Evolutionary conservation across 2,113 vertebrate species (phyloP).

Genomic region (Lepisosteus osseus): DNA sequence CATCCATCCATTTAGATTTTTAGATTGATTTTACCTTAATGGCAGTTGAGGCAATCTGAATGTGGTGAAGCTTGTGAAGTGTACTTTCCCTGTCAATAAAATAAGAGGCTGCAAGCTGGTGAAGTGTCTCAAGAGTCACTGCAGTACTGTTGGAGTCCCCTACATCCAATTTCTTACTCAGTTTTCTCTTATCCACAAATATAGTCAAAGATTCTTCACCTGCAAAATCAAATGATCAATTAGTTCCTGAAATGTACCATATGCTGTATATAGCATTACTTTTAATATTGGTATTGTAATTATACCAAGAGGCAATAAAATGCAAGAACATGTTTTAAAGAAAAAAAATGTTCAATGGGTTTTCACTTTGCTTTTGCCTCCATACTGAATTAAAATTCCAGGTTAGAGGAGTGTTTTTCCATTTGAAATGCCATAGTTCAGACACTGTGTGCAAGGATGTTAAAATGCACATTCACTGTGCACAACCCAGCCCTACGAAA

Average conservation of each 20-base stretch:
- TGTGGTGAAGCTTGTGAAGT: slow-evolving; percentile 72
- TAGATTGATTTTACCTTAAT: slow-evolving; percentile 64
- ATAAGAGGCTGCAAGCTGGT: slow-evolving; percentile 78
- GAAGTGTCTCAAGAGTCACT: slow-evolving; percentile 71
- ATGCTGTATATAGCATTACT: slow-evolving; percentile 3
- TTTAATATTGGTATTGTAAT: too few species aligned
- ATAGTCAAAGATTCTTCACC: slow-evolving; percentile 78
- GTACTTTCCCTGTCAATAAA: slow-evolving; percentile 77
- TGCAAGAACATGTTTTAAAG: too few species aligned
- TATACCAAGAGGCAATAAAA: too few species aligned
- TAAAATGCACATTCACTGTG: too few species aligned
- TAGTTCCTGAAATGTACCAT: neutral
- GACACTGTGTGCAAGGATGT: too few species aligned
- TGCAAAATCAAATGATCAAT: slow-evolving; percentile 2
- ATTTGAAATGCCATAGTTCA: too few species aligned
- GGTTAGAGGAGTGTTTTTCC: too few species aligned
- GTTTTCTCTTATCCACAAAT: slow-evolving; percentile 76
- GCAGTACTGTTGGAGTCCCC: slow-evolving; percentile 65
- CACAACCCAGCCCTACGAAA: too few species aligned
- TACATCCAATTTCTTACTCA: slow-evolving; percentile 61
- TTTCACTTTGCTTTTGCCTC: too few species aligned
- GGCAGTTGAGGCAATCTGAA: slow-evolving; percentile 75
- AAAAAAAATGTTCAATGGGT: too few species aligned
- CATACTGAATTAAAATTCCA: too few species aligned
- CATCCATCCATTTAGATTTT: too few species aligned